These are phyloP conservation scores for Tachyglossus aculeatus DNA, from an alignment of 2,797 vertebrate genomes.

Conservation along the genomic window DNA sequence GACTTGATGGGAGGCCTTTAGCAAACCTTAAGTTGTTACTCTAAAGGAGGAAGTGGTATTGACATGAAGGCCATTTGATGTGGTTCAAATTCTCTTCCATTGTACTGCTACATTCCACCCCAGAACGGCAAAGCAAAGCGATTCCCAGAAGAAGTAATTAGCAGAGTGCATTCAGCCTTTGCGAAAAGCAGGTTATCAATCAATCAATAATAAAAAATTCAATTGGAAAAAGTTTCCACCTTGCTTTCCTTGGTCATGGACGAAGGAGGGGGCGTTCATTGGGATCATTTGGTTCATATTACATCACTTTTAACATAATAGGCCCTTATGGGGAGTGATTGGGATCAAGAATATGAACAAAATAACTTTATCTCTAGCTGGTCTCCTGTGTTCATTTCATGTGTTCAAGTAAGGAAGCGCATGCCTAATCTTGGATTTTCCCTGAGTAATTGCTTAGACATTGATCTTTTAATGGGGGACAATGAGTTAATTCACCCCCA, in stretches of 20 bases:
- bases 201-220: conserved; percentile 59
- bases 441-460: conserved; percentile 30
- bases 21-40: not conserved
- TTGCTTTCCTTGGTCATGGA: conserved; percentile 33
- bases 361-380: not conserved
- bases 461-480: conserved; percentile 49
- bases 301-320: not conserved
- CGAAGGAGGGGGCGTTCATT: not conserved
- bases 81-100: not conserved
- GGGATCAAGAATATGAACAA: not conserved
- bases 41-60: too few species aligned
- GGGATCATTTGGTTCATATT: not conserved
- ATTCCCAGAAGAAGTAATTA: conserved; percentile 56
- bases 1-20: not conserved
- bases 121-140: conserved; percentile 19
- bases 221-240: conserved; percentile 44
- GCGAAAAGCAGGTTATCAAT: conserved; percentile 22
- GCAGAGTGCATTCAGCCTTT: conserved; percentile 42
- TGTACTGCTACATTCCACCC: conserved; percentile 29
- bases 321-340: not conserved
- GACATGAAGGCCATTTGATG: too few species aligned
- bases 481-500: conserved; percentile 46
- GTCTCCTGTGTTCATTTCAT: not conserved
- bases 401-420: conserved; percentile 9
- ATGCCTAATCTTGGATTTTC: conserved; percentile 23